These are phyloP conservation scores for Malthinus seriepunctatus DNA, from an alignment of 2,888 invertebrate genomes.

Conservation along the genomic window DNA sequence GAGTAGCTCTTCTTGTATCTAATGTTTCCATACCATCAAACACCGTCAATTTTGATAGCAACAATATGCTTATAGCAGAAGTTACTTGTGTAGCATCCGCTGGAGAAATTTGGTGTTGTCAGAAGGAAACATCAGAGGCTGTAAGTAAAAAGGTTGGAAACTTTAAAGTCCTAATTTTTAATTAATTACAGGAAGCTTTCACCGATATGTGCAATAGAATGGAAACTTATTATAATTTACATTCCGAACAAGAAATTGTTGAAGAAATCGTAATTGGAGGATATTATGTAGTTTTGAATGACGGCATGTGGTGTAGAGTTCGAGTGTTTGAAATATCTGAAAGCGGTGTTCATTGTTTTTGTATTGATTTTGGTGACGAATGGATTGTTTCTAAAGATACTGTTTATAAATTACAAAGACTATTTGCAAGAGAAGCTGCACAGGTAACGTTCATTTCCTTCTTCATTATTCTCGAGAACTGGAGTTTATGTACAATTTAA, in stretches of 20 bases:
- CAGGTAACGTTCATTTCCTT: constrained; percentile 59
- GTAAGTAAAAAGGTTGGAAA: constrained; percentile 46
- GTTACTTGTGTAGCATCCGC: constrained; percentile 54
- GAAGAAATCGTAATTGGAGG: constrained; percentile 44
- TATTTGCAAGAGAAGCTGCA: constrained; percentile 67
- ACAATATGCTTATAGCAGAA: constrained; percentile 52
- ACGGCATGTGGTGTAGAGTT: constrained; percentile 55
- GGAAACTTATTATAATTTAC: constrained; percentile 11
- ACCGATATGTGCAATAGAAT: constrained; percentile 39
- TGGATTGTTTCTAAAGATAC: constrained; percentile 59
- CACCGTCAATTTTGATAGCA: constrained; percentile 47
- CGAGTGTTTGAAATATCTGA: constrained; percentile 45
- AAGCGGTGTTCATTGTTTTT: constrained; percentile 59
- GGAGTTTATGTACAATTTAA: too few species aligned
- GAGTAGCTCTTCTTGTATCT: constrained; percentile 6
- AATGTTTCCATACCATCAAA: constrained; percentile 51
- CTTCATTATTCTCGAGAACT: too few species aligned
- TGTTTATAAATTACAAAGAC: constrained; percentile 64
- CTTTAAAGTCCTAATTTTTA: constrained; percentile 4
- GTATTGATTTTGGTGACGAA: constrained; percentile 78
- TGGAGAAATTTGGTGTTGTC: constrained; percentile 58
- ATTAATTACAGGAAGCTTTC: constrained; percentile 48
- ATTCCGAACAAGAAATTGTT: constrained; percentile 17
- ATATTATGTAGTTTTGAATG: constrained; percentile 54
- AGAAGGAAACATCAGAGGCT: constrained; percentile 56